A percentile compares a stretch with the other conserved stretches of the same genome.
Conservation (phyloP, 2,113 vertebrate species). For the Dasypus novemcinctus region DNA sequence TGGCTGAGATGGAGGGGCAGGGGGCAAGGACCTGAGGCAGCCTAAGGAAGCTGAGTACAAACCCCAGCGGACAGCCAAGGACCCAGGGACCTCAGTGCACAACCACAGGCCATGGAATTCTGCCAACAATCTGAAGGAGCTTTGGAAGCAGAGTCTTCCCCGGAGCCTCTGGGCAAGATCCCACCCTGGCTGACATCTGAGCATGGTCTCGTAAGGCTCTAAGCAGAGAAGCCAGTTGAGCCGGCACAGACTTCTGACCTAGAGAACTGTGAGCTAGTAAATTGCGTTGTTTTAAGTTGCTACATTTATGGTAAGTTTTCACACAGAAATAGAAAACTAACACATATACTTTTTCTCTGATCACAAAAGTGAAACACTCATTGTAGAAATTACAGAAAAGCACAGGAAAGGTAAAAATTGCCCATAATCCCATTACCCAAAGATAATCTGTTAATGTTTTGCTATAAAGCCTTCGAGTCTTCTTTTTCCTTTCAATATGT, state of each 20-base stretch:
- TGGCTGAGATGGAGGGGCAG: not conserved
- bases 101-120: not conserved
- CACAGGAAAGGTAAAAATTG: not conserved
- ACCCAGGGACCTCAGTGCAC: not conserved
- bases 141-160: not conserved
- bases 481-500: not conserved
- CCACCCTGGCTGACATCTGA: not conserved
- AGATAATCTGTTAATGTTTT: not conserved
- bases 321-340: not conserved
- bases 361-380: not conserved
- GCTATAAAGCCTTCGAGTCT: not conserved
- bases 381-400: slow-evolving; percentile 1
- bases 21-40: not conserved
- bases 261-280: not conserved
- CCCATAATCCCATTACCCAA: not conserved
- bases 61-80: not conserved
- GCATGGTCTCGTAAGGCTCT: not conserved
- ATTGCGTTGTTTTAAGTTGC: not conserved
- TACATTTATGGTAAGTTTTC: not conserved
- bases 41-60: not conserved
- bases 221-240: not conserved
- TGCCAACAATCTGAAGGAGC: not conserved
- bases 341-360: not conserved
- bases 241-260: not conserved
- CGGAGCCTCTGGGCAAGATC: not conserved